Evolutionary conservation across 2,797 vertebrate species (phyloP), one percentile per base, ranked within the genome.

Genomic region (Phrynocephalus vlangalii): DNA sequence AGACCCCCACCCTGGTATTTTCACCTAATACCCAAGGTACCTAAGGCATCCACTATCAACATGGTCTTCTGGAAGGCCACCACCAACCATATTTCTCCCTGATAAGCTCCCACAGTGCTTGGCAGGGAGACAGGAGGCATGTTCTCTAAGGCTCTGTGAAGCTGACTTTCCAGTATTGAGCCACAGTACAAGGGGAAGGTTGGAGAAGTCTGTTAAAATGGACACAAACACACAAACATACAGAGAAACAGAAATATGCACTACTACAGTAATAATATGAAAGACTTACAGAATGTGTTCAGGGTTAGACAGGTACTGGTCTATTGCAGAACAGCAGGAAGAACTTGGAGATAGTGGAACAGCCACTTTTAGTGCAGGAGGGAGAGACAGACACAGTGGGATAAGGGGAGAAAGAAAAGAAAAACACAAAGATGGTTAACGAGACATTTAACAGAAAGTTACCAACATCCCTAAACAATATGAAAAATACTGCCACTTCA

Each of bases 311-410:
- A 96, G 98, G 98, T 97, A 98, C 98, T 94, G 98, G 98, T 96
- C 98, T 98, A 96, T 97, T 98, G 98, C 98, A 99, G 98, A 99
- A 98, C 97, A 98, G 97, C 97, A 99, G 98, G 94, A 99, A 96
- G 95, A 99, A 97, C 96, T 98, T 98, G 98, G 97, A 98, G 97
- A 98, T 96, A 98, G 98, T 98, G 95, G 98, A 98, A 96, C 98
- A 98, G 97, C 98, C 98, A 94, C 98, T 99, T 97, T 96, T 93
- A 95, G 93, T 92, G 91, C 82, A 89, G 91, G 88, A 87, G 88
- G 92, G 95, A 91, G 95, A 91, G 95, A 88, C 90, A 91, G 91
- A 92, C 85, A 93, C 92, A 92, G 79, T 77, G 83, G 89, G 85
- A 87, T 80, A 84, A 84, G 89, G 83, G 87, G 83, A 87, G 84